Evolutionary conservation across 2,888 invertebrate genomes (phyloP).

Genomic region (Thumatha senex): DNA sequence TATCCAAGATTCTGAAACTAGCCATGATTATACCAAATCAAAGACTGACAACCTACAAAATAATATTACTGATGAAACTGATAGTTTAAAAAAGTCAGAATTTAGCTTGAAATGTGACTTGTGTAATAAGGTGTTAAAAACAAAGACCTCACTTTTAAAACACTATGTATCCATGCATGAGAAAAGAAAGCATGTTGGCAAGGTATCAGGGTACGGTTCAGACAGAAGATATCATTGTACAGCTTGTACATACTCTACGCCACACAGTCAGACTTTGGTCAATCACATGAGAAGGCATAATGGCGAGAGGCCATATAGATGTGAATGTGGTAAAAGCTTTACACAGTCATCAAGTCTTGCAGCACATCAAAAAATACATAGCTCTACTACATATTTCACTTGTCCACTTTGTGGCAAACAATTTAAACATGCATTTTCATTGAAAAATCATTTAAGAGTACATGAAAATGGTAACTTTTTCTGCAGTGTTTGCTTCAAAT

Average conservation of each 20-base stretch:
- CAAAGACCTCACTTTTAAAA: constrained; percentile 55
- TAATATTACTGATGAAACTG: not conserved
- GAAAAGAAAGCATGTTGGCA: constrained; percentile 61
- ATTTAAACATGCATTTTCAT: constrained; percentile 73
- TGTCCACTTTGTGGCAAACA: constrained; percentile 76
- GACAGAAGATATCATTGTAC: constrained; percentile 68
- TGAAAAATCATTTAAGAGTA: constrained; percentile 68
- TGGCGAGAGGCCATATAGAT: constrained; percentile 70
- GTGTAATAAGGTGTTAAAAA: constrained; percentile 63
- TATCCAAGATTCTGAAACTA: constrained; percentile 22
- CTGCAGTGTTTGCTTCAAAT: constrained; percentile 70
- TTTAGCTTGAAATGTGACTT: constrained; percentile 45
- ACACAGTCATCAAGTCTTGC: constrained; percentile 71
- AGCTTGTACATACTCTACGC: constrained; percentile 69
- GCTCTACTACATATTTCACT: constrained; percentile 60
- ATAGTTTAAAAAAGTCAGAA: not conserved
- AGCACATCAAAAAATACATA: constrained; percentile 73
- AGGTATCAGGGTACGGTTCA: constrained; percentile 66
- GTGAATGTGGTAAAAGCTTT: constrained; percentile 74
- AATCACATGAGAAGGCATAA: constrained; percentile 75
- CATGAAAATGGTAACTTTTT: constrained; percentile 62
- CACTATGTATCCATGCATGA: constrained; percentile 69
- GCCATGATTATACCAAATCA: constrained; percentile 9
- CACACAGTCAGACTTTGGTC: constrained; percentile 73
- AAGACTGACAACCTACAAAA: constrained; percentile 8